phyloP scores from a whole-genome alignment of 2,888 invertebrate genomes.

The Ashinkailepas kermadecensis region DNA sequence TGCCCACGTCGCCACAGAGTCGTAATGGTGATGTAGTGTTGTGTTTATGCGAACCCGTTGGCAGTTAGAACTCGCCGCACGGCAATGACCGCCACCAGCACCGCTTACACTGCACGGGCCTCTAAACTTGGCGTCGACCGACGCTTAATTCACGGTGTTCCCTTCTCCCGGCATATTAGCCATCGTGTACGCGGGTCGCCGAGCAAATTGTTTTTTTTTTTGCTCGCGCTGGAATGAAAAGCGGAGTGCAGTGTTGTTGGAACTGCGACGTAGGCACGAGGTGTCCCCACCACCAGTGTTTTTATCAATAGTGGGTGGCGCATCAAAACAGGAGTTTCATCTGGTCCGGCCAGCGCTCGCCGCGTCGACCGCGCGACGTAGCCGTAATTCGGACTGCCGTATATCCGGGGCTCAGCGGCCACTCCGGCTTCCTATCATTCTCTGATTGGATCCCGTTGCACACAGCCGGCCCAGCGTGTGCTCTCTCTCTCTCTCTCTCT shows the following conservation, averaged over 20 bases:
- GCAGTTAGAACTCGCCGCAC: neutral
- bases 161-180: neutral
- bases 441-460: slow-evolving; percentile 13
- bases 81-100: too few relatives aligned
- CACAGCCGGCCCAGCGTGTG: neutral
- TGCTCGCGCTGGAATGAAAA: neutral
- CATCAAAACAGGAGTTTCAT: slow-evolving; percentile 5
- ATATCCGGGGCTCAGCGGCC: slow-evolving; percentile 3
- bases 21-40: slow-evolving; percentile 5
- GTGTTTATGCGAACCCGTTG: neutral
- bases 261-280: neutral
- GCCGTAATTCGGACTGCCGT: neutral
- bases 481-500: neutral
- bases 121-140: neutral
- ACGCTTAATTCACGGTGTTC: neutral
- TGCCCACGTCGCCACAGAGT: neutral
- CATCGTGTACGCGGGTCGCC: neutral
- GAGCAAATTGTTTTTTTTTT: slow-evolving; percentile 1
- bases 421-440: neutral
- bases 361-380: neutral
- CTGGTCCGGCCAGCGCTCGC: neutral
- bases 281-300: neutral
- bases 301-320: neutral
- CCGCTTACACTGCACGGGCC: neutral
- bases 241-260: neutral